Percentiles rank a stretch among this genome's conserved stretches.
Evolutionary conservation across 2,113 vertebrate species (phyloP).

Genomic region (Gopherus evgoodei): DNA sequence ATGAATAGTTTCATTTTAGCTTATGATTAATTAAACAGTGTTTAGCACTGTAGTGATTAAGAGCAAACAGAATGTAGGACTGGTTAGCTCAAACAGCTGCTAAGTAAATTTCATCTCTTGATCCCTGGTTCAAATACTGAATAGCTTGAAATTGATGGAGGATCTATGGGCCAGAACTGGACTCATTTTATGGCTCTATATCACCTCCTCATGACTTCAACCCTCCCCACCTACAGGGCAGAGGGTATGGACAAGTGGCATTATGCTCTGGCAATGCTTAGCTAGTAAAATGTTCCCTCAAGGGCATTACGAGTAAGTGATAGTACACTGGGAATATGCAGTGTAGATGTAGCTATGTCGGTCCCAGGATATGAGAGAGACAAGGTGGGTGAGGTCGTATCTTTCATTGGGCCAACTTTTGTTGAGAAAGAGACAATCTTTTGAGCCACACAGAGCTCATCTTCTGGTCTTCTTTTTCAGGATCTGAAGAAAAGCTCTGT

Average conservation of each 20-base stretch:
- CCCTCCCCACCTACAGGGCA: neutral
- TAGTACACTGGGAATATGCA: neutral
- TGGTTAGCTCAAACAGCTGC: neutral
- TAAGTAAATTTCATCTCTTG: neutral
- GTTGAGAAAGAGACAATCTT: no score
- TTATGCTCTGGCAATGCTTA: neutral
- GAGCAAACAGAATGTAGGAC: constrained; percentile 20
- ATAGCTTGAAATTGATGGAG: neutral
- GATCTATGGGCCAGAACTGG: neutral
- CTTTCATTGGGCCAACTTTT: neutral
- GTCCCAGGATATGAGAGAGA: neutral
- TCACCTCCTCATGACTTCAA: neutral
- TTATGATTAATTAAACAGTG: neutral
- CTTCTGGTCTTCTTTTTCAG: no score
- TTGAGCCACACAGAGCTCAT: no score
- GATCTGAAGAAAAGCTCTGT: no score
- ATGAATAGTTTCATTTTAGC: constrained; percentile 15
- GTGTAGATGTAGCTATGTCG: neutral
- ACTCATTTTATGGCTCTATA: neutral
- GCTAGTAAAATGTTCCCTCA: neutral
- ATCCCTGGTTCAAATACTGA: neutral
- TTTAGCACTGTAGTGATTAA: constrained; percentile 60
- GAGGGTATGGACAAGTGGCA: neutral
- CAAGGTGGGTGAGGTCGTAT: neutral
- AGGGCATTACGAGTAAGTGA: neutral